Evolutionary conservation across 2,888 invertebrate genomes (phyloP), one percentile per base, ranked within the genome.

Genomic region (Archips xylosteana): DNA sequence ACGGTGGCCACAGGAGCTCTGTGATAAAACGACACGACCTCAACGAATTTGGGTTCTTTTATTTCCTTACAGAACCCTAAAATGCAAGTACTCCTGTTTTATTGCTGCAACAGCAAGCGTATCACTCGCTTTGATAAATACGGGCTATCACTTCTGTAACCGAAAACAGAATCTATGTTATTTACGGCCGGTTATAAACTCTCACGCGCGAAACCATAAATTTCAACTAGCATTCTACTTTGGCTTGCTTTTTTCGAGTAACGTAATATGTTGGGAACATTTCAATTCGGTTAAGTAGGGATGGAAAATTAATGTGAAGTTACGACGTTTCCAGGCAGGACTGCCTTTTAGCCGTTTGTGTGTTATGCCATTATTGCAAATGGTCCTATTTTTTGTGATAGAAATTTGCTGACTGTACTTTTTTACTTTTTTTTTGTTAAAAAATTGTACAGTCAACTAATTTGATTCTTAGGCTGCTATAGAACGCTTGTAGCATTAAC

Each of bases 51-150:
- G 6, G 5, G 39, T 39, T 39, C 39, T 4, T 39, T 39, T 23
- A 23, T 39, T 39, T 4, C 4, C 1, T 39, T 39, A 4, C 39
- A 6, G 3, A 39, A 39, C 39, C 39, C 4, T 5, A 39, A 39
- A 39, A 39, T 39, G 45, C 45, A 45, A 3, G 45, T 45, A 12
- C 10, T 45, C 3, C 12, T 10, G 12, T 12, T 12, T 12, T n/a
- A 59, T 42, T 60, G 45, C 54, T 51, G 54, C 63, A 45, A 62
- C 63, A 15, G n/a, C 15, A 54, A 12, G 32, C 32, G 57, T 57
- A 73, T 69, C 68, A 65, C 45, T 45, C 69, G 60, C 69, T 13
- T 64, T 71, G 71, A 80, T 80, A 80, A 80, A 80, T 80, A 78
- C 76, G 75, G 69, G 74, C 76, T 79, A 80, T 78, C 72, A 64